A percentile compares a stretch with the other conserved stretches of the same genome.
phyloP scores from a whole-genome alignment of 2,888 invertebrate species.

The Hydropsyche betteni region DNA sequence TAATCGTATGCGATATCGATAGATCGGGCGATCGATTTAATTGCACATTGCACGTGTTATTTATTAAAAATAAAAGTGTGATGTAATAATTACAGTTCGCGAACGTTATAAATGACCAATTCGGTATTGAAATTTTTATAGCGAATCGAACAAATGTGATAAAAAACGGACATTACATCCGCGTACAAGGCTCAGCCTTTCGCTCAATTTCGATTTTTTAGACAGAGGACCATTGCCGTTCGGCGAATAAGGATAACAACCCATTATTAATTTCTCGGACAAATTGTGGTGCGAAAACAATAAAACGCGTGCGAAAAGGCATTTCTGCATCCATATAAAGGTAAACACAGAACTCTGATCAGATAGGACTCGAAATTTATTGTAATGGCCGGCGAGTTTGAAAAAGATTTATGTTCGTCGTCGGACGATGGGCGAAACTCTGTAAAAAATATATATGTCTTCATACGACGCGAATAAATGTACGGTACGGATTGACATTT shows the following conservation, averaged over 20 bases:
- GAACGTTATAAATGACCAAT: too few species aligned
- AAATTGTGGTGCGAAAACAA: slow-evolving; percentile 4
- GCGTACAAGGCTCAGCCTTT: too few species aligned
- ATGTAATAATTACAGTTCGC: slow-evolving; percentile 5
- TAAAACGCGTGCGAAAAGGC: not conserved
- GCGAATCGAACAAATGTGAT: too few species aligned
- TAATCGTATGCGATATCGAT: not conserved
- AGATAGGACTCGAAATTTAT: slow-evolving; percentile 23
- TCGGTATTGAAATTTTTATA: too few species aligned
- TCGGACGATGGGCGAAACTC: not conserved
- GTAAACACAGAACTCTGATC: slow-evolving; percentile 1
- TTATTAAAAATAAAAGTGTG: not conserved
- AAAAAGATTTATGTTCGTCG: slow-evolving; percentile 23
- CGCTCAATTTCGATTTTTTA: too few species aligned
- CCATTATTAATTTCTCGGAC: slow-evolving; percentile 1
- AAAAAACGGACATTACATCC: too few species aligned
- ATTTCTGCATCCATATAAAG: not conserved
- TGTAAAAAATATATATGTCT: slow-evolving; percentile 7
- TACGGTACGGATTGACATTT: not conserved
- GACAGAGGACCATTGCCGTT: not conserved
- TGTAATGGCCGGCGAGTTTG: slow-evolving; percentile 12
- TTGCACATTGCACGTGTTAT: not conserved
- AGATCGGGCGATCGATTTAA: not conserved
- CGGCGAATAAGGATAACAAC: not conserved
- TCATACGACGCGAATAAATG: not conserved